Conservation (phyloP, 2,888 invertebrate genomes). For the Thymelicus sylvestris region DNA sequence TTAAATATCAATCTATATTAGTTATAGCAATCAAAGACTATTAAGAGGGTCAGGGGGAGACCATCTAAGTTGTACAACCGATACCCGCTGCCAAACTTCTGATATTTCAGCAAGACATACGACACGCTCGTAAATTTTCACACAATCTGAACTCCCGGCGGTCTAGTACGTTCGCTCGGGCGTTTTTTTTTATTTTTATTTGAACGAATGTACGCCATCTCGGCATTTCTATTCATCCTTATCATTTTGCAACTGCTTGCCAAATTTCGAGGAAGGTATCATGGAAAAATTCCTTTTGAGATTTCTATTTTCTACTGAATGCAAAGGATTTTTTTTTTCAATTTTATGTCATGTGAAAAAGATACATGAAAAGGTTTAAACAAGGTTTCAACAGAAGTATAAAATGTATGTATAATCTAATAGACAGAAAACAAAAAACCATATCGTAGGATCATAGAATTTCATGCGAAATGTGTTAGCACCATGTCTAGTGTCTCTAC, state of each 20-base stretch:
- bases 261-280: conserved; percentile 30
- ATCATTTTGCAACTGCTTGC: conserved; percentile 48
- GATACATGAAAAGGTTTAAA: conserved; percentile 27
- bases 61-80: conserved; percentile 38
- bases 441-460: too few species aligned
- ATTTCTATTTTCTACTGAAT: neutral
- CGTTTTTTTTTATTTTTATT: conserved; percentile 36
- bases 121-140: conserved; percentile 69
- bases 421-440: conserved; percentile 2
- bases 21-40: conserved; percentile 3
- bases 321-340: conserved; percentile 8
- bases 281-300: conserved; percentile 11
- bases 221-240: conserved; percentile 55
- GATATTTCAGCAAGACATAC: conserved; percentile 63
- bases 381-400: conserved; percentile 22
- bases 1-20: neutral
- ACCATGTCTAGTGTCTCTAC: too few species aligned
- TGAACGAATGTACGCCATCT: conserved; percentile 23
- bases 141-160: conserved; percentile 61
- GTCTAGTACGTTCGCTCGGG: conserved; percentile 46
- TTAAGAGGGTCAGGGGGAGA: conserved; percentile 41
- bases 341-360: conserved; percentile 10
- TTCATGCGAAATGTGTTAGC: too few species aligned
- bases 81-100: conserved; percentile 51
- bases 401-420: conserved; percentile 7